Conservation (phyloP, 2,113 vertebrate species). For the Protobothrops flavoviridis region DNA sequence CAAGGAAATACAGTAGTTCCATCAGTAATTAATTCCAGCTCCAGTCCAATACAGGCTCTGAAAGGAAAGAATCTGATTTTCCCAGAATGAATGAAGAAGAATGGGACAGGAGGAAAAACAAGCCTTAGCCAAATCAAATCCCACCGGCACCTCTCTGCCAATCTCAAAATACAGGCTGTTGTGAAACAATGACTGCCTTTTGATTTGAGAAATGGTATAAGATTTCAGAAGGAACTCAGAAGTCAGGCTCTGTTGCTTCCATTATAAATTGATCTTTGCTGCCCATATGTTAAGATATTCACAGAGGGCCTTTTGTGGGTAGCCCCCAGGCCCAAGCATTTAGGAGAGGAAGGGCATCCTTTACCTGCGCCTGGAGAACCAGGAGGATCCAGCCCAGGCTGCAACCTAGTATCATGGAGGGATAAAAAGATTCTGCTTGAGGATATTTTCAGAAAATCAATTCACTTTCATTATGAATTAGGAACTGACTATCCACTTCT, state of each 20-base stretch:
- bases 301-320: background rate
- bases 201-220: background rate
- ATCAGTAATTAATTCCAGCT: slow-evolving; percentile 33
- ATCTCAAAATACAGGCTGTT: slow-evolving; percentile 4
- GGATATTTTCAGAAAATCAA: background rate
- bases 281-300: background rate
- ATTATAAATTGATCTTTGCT: background rate
- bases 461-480: background rate
- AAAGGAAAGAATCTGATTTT: background rate
- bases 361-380: background rate
- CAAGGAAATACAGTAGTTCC: slow-evolving; percentile 57
- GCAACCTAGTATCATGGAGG: background rate
- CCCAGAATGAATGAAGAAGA: slow-evolving; percentile 8
- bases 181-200: background rate
- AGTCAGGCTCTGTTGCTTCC: background rate
- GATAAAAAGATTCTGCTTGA: background rate
- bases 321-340: background rate
- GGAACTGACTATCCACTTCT: background rate
- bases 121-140: background rate
- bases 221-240: background rate
- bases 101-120: background rate
- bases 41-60: background rate
- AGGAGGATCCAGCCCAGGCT: background rate
- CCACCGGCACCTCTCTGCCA: background rate
- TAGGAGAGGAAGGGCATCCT: background rate